These are phyloP conservation scores for rat (Rattus norvegicus) DNA, from an alignment of 2,113 vertebrate species.

Conservation along the genomic window GRCr8 NC_086022.1:164182001-164182500, in stretches of 20 bases:
- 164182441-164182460: neutral
- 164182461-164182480: neutral
- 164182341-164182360: neutral
- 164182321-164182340: neutral
- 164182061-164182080: neutral
- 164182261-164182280: neutral
- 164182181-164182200: conserved; percentile 38
- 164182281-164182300: conserved; percentile 65
- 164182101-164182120: neutral
- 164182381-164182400: neutral
- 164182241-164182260: neutral
- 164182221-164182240: neutral
- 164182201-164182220: neutral
- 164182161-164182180: neutral
- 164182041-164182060: neutral
- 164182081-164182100: neutral
- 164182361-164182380: accelerated
- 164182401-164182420: neutral
- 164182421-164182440: neutral
- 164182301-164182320: conserved; percentile 47
- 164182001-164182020: neutral
- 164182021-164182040: neutral
- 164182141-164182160: neutral
- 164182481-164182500: neutral
- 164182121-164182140: neutral